Evolutionary conservation across 1,140 invertebrate genomes (phyloP), one percentile per base, ranked within the genome.

Genomic region (Riptortus pedestris): DNA sequence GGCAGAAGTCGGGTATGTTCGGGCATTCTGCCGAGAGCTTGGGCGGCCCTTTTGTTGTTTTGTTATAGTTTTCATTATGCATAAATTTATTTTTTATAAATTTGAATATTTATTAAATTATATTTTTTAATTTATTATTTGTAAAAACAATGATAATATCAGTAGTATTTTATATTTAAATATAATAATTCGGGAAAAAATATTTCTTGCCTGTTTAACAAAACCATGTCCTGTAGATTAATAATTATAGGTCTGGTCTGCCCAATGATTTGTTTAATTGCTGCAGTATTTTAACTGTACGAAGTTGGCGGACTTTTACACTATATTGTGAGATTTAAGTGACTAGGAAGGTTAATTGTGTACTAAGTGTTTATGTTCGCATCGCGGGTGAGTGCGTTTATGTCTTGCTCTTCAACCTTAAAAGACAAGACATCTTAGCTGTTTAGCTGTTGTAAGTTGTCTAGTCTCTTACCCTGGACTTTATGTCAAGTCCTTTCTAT

Each of bases 181-280:
- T 67, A 73, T 75, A 79, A 82, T 75, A 76, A 84, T 84, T 76
- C 84, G n/a, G 72, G 77, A 77, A 81, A 83, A 83, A 77, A 73
- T 64, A 71, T 73, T 79, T 77, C 80, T 79, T 77, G 80, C 76
- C 77, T 85, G 82, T 85, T 85, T 85, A 85, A 71, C 79, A 85
- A 85, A 86, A 85, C 85, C 81, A 84, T 85, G 74, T 79, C 77
- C 79, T 80, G 76, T 78, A 75, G 79, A 72, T 65, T 74, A n/a
- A n/a, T 76, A 75, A 79, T 83, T 74, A 76, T 78, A 81, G 75
- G 76, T 84, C 74, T 72, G 73, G 75, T 77, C 81, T 85, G 81
- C 80, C 77, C 80, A 79, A 76, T 82, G 81, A 79, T 71, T 70
- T 68, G 68, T 80, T 84, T 73, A 83, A 84, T 79, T 73, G 79